Evolutionary conservation across 2,888 invertebrate genomes (phyloP).

Genomic region (Julus scanicus): DNA sequence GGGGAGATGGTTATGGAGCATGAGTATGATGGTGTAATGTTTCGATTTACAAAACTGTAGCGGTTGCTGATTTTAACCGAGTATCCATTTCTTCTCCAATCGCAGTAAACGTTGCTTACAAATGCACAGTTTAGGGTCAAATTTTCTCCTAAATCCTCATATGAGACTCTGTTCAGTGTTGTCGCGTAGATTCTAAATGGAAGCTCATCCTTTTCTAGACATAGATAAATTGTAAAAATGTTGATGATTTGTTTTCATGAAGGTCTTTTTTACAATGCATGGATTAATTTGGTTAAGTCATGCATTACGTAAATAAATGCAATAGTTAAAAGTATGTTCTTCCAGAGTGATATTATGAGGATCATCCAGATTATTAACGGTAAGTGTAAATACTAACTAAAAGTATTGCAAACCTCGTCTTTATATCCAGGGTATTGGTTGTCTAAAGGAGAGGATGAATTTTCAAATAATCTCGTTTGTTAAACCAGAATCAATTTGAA

Average conservation of each 20-base stretch:
- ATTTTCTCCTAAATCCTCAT: neutral
- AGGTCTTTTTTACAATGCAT: neutral
- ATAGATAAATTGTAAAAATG: neutral
- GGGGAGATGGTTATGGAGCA: neutral
- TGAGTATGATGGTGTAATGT: neutral
- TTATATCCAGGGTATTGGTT: too few relatives aligned
- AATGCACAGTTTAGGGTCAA: neutral
- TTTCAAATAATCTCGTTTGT: too few relatives aligned
- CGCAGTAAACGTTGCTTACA: neutral
- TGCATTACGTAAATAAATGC: neutral
- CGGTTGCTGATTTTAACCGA: neutral
- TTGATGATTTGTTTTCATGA: neutral
- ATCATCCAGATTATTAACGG: too few relatives aligned
- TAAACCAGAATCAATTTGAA: too few relatives aligned
- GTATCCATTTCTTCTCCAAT: neutral
- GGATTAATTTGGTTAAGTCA: neutral
- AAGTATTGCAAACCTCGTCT: too few relatives aligned
- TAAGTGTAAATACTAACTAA: too few relatives aligned
- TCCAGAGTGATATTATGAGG: too few relatives aligned
- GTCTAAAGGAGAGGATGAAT: too few relatives aligned
- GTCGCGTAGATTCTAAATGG: neutral
- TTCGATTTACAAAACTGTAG: neutral
- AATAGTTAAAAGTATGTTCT: too few relatives aligned
- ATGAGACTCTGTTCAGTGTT: neutral
- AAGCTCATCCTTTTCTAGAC: neutral